Evolutionary conservation across 1,140 invertebrate genomes (phyloP).

Genomic region (Carposina sasakii): DNA sequence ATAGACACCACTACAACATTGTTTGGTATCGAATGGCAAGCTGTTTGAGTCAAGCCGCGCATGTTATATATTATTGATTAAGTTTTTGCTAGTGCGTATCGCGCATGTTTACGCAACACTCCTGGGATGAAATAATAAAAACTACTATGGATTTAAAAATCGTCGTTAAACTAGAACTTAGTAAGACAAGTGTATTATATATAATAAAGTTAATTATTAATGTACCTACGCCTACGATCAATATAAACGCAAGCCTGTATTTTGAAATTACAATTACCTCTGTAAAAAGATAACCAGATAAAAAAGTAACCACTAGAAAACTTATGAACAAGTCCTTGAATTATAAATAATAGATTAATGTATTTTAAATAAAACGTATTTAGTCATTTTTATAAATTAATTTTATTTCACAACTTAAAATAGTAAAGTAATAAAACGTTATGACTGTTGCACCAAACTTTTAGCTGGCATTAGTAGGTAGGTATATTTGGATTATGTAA

Average conservation of each 20-base stretch:
- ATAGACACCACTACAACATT: constrained; percentile 45
- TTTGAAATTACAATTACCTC: too few relatives aligned
- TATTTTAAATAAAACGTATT: too few relatives aligned
- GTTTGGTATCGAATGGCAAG: constrained; percentile 28
- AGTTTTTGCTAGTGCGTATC: constrained; percentile 36
- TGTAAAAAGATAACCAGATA: too few relatives aligned
- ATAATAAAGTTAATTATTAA: too few relatives aligned
- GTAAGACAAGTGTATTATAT: constrained; percentile 1
- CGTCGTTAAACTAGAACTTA: background rate
- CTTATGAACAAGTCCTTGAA: too few relatives aligned
- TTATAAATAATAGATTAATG: too few relatives aligned
- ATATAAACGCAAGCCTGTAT: too few relatives aligned
- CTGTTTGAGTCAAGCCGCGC: constrained; percentile 33
- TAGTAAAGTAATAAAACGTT: constrained; percentile 49
- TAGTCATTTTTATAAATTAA: constrained; percentile 54
- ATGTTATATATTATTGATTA: constrained; percentile 57
- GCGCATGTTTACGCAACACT: constrained; percentile 27
- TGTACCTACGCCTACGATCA: too few relatives aligned
- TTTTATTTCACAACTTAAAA: constrained; percentile 69
- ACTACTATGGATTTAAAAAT: background rate
- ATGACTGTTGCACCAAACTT: constrained; percentile 68
- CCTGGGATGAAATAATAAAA: background rate
- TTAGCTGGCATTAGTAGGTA: constrained; percentile 67
- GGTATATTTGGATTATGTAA: constrained; percentile 64
- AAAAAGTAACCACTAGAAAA: too few relatives aligned